A percentile compares a stretch with the other conserved stretches of the same genome.
Conservation (phyloP, 2,888 invertebrate genomes). For the Mystacides longicornis region DNA sequence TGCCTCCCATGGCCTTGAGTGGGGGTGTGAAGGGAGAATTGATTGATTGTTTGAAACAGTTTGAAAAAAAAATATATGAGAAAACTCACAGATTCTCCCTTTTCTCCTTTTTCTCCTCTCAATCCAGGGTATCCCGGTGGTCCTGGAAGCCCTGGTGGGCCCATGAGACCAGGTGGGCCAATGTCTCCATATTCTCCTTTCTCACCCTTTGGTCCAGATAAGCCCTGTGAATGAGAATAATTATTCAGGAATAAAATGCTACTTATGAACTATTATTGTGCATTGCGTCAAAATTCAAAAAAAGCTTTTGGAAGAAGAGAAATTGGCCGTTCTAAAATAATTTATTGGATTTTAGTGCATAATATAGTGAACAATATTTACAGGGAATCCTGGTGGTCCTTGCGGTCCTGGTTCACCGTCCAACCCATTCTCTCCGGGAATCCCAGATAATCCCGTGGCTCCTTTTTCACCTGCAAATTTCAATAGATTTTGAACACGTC, state of each 20-base stretch:
- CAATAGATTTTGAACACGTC: neutral
- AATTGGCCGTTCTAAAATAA: neutral
- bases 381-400: slow-evolving; percentile 79
- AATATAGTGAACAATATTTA: slow-evolving; percentile 35
- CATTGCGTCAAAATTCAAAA: neutral
- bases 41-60: neutral
- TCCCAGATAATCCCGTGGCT: slow-evolving; percentile 67
- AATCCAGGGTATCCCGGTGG: slow-evolving; percentile 82
- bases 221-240: slow-evolving; percentile 67
- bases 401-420: slow-evolving; percentile 78
- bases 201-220: slow-evolving; percentile 78
- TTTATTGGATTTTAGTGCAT: neutral
- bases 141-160: slow-evolving; percentile 80
- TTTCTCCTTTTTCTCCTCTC: slow-evolving; percentile 87
- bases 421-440: slow-evolving; percentile 65
- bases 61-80: neutral
- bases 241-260: too few relatives aligned
- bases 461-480: slow-evolving; percentile 57
- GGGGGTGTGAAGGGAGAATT: slow-evolving; percentile 8
- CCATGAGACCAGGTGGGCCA: slow-evolving; percentile 90
- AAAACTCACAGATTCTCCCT: slow-evolving; percentile 81
- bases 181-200: slow-evolving; percentile 87
- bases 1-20: too few relatives aligned
- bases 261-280: neutral
- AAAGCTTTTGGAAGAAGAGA: too few relatives aligned